Percentiles rank a stretch among this genome's conserved stretches.
phyloP scores from a whole-genome alignment of 2,888 invertebrate genomes.

The Cephus pulcher region DNA sequence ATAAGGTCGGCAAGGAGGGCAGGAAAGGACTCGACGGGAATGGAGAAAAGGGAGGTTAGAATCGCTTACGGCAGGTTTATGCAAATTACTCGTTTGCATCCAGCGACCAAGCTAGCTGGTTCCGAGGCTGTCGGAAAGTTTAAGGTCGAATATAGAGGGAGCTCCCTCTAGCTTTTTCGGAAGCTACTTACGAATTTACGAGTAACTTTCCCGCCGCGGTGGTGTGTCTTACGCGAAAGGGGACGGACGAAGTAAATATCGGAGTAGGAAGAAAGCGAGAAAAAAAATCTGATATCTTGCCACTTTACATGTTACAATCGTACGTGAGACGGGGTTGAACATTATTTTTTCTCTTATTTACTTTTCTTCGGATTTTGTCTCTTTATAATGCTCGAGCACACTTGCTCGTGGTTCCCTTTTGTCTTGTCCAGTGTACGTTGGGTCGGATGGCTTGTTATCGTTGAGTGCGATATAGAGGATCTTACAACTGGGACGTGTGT shows the following conservation, averaged over 20 bases:
- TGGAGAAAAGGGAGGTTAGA: conserved; percentile 21
- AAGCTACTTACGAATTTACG: neutral
- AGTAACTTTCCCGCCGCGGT: neutral
- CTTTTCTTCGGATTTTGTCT: too few species aligned
- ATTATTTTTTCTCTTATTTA: too few species aligned
- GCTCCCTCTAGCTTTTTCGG: neutral
- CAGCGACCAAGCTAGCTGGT: neutral
- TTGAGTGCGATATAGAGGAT: too few species aligned
- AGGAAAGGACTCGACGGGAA: neutral
- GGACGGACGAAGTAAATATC: neutral
- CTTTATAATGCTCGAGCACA: too few species aligned
- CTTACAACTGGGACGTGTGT: too few species aligned
- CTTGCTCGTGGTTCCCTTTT: too few species aligned
- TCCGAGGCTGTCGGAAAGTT: neutral
- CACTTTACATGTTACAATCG: neutral
- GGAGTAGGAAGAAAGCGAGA: neutral
- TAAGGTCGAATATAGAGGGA: neutral
- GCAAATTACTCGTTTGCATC: conserved; percentile 31
- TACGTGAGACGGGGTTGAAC: too few species aligned
- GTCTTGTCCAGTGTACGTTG: too few species aligned
- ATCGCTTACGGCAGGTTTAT: conserved; percentile 40
- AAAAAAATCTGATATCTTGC: neutral
- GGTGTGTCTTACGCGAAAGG: neutral
- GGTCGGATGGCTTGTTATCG: too few species aligned
- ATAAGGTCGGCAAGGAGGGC: conserved; percentile 20